Evolutionary conservation across 2,113 vertebrate genomes (phyloP).

Genomic region (Rousettus leschenaultii): DNA sequence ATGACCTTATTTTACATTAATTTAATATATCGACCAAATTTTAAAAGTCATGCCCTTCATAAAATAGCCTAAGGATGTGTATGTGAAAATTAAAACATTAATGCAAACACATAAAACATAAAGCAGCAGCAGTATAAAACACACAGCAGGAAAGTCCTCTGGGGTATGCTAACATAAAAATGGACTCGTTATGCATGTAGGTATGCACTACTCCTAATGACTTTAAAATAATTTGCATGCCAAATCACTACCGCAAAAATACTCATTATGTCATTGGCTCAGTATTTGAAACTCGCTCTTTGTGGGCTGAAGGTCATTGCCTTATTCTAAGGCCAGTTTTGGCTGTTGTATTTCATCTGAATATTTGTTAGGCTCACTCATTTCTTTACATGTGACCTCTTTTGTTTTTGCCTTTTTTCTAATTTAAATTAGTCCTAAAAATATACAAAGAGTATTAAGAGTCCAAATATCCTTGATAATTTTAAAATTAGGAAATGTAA

Average conservation of each 20-base stretch:
- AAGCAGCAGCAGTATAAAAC: slow-evolving; percentile 44
- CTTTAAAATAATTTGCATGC: slow-evolving; percentile 46
- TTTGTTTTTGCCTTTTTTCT: slow-evolving; percentile 8
- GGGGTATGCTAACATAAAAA: slow-evolving; percentile 35
- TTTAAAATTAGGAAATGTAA: slow-evolving; percentile 30
- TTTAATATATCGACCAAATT: slow-evolving; percentile 58
- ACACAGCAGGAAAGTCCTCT: slow-evolving; percentile 55
- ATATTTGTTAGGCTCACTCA: background rate
- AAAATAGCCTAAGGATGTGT: slow-evolving; percentile 65
- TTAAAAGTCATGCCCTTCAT: slow-evolving; percentile 70
- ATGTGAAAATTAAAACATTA: slow-evolving; percentile 73
- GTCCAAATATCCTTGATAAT: background rate
- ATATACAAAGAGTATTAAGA: background rate
- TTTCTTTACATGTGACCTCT: background rate
- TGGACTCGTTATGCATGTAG: slow-evolving; percentile 18
- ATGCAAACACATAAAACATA: slow-evolving; percentile 62
- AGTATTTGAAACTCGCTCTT: background rate
- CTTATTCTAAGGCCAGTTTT: slow-evolving; percentile 13
- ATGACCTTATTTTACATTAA: slow-evolving; percentile 62
- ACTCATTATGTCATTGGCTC: background rate
- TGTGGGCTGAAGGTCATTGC: slow-evolving; percentile 15
- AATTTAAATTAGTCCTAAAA: slow-evolving; percentile 29
- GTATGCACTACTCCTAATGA: background rate
- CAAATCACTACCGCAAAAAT: slow-evolving; percentile 13
- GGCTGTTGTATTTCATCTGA: background rate